These are phyloP conservation scores for Patiria pectinifera DNA, from an alignment of 53 echinoderm and acorn worm species.

Conservation along the genomic window DNA sequence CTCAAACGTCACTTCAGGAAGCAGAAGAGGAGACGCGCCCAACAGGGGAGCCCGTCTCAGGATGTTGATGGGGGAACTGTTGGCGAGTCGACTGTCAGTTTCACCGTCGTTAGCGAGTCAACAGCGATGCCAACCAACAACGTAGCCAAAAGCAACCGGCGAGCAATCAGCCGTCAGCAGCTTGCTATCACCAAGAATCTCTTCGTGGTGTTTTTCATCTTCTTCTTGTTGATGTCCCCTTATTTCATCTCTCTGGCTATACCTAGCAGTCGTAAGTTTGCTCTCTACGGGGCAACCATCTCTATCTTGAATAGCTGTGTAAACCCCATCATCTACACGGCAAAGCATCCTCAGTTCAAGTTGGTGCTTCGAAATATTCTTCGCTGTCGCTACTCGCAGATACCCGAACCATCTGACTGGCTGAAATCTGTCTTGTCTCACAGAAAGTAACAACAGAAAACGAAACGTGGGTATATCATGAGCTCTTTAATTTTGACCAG, in stretches of 20 bases:
- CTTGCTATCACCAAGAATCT: conserved; percentile 64
- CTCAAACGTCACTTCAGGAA: conserved; percentile 61
- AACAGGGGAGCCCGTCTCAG: neutral
- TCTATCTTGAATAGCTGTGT: conserved; percentile 44
- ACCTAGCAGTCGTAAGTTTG: conserved; percentile 33
- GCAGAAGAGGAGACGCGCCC: conserved; percentile 5
- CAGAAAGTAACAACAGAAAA: neutral
- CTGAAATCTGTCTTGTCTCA: conserved; percentile 32
- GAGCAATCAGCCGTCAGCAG: conserved; percentile 46
- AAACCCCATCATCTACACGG: conserved; percentile 58
- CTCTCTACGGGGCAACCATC: conserved; percentile 50
- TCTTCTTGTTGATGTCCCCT: conserved; percentile 42
- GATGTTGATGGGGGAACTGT: neutral
- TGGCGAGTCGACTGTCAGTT: neutral
- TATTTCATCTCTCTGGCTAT: conserved; percentile 57
- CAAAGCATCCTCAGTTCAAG: conserved; percentile 61
- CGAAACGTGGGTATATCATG: too few species aligned
- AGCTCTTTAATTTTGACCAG: too few species aligned
- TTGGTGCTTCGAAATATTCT: conserved; percentile 48
- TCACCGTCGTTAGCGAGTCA: neutral
- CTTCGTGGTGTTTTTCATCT: conserved; percentile 58
- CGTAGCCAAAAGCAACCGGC: neutral
- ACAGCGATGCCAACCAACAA: neutral
- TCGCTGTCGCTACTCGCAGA: conserved; percentile 38
- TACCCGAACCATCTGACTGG: conserved; percentile 50